Conservation (phyloP, 2,113 vertebrate genomes). For the Corynorhinus townsendii region DNA sequence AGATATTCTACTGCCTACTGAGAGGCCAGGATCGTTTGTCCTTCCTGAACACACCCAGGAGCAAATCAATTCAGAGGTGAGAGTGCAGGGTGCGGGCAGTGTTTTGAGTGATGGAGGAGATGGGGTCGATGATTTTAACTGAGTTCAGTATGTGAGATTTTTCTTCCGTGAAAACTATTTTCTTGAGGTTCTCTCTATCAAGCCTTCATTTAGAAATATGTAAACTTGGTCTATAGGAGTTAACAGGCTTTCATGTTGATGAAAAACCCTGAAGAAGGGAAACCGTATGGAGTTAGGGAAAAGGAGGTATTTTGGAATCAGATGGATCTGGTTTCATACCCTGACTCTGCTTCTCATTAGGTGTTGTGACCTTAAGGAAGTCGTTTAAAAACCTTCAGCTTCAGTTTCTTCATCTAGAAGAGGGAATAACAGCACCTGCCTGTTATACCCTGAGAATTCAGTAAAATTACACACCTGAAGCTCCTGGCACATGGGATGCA, state of each 20-base stretch:
- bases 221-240: background rate
- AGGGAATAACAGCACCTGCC: background rate
- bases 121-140: background rate
- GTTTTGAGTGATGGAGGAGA: background rate
- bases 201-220: background rate
- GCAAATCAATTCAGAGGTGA: background rate
- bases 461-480: background rate
- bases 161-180: background rate
- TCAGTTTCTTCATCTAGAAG: background rate
- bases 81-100: accelerated
- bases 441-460: background rate
- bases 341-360: background rate
- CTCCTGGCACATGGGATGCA: background rate
- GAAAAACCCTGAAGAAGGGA: background rate
- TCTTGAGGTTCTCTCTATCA: background rate
- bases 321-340: background rate
- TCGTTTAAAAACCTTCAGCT: background rate
- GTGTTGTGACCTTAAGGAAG: background rate
- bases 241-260: background rate
- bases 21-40: background rate
- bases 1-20: background rate
- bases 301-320: background rate
- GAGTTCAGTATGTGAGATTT: background rate
- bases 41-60: background rate
- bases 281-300: background rate